phyloP scores from a whole-genome alignment of 2,888 invertebrate species.

The Platynereis dumerilii region DNA sequence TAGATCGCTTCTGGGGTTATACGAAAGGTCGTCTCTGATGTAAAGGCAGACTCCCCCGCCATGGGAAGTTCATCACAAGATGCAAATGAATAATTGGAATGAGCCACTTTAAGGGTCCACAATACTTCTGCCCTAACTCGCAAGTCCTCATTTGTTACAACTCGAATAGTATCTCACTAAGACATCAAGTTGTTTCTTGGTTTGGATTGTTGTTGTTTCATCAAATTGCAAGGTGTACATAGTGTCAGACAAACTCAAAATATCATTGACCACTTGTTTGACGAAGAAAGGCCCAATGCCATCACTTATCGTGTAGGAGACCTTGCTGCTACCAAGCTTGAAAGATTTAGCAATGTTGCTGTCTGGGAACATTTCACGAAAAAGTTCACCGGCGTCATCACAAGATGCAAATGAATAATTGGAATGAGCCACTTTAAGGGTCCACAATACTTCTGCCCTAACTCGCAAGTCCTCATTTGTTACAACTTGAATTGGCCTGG shows the following conservation, averaged over 20 bases:
- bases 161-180: background rate
- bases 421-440: background rate
- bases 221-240: background rate
- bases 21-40: no score
- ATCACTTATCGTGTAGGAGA: background rate
- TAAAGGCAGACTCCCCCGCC: no score
- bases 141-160: no score
- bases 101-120: no score
- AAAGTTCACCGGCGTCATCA: background rate
- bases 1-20: no score
- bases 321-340: background rate
- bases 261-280: background rate
- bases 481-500: no score
- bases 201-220: background rate
- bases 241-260: background rate
- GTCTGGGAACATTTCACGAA: background rate
- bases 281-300: background rate
- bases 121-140: no score
- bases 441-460: background rate
- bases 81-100: no score
- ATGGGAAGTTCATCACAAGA: no score
- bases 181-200: background rate
- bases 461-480: no score
- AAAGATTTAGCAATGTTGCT: background rate
- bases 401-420: background rate